Base-by-base conservation (phyloP, 2,113 vertebrate species). In the Tautogolabrus adspersus region DNA sequence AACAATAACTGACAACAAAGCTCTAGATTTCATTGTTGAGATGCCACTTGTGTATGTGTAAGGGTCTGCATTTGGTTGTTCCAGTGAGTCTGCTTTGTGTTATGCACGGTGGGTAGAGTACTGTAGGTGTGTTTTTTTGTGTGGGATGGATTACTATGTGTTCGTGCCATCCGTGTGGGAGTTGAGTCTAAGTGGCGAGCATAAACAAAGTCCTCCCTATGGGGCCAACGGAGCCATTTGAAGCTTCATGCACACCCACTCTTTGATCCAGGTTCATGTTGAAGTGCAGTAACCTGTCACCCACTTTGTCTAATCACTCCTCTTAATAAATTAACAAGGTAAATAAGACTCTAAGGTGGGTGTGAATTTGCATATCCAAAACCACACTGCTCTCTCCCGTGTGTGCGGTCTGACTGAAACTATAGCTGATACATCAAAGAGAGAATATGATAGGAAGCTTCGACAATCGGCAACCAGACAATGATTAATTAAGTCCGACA, bases 221-320 rank as follows among this genome's bases (percentile, higher is more conserved):
- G 60, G 67, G 71, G 37, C 6, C 52, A 61, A 75, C 46, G n/a
- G 65, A 49, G 2, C 8, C 10, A 73, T 79, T 9, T 72, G 58
- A 77, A 56, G 68, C 65, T 59, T 55, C 30, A 23, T 18, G 26
- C 23, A 75, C 66, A 12, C 79, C 82, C 83, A 87, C 75, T 72
- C 64, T 74, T 71, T 82, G 59, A 82, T 61, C 42, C 9, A 1
- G 23, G 80, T 78, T 85, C 75, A 76, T 1, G 34, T 10, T 71
- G 38, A 62, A 74, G 65, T 74, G 82, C 63, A 58, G 59, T 65
- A 71, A 59, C 60, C 65, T 46, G 59, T 77, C 42, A 79, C 63
- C 69, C 72, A 72, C 73, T 74, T 62, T 70, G 61, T 74, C 67
- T 87, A 82, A 89, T 81, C 77, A 78, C 58, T 75, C 64, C 84